Conservation (phyloP, 1,140 invertebrate genomes). For the Saccostrea echinata region DNA sequence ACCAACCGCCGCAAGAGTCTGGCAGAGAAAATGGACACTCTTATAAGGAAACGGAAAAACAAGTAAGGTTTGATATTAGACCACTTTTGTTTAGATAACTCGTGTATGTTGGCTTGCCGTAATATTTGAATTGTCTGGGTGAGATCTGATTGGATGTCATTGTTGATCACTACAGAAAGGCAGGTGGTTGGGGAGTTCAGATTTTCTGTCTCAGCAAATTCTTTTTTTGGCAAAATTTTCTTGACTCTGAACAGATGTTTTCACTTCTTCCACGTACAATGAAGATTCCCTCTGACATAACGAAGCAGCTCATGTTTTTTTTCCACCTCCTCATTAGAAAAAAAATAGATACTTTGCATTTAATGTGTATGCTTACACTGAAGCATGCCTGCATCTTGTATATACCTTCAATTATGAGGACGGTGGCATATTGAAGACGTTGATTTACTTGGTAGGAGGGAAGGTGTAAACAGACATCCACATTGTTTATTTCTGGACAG, state of each 20-base stretch:
- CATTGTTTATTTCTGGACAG: constrained; percentile 34
- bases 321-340: constrained; percentile 1
- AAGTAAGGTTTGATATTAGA: background rate
- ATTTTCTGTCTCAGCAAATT: constrained; percentile 9
- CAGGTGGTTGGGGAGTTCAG: constrained; percentile 23
- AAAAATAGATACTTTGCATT: constrained; percentile 30
- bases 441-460: background rate
- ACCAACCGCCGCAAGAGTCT: constrained; percentile 24
- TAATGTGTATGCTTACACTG: background rate
- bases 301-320: background rate
- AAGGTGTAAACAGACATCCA: constrained; percentile 27
- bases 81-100: background rate
- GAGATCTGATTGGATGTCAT: background rate
- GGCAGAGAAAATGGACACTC: constrained; percentile 33
- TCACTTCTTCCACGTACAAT: background rate
- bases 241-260: constrained; percentile 1
- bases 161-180: background rate
- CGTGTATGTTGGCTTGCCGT: background rate
- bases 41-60: constrained; percentile 19
- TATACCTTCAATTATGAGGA: background rate
- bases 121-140: background rate
- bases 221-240: constrained; percentile 7
- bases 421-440: background rate
- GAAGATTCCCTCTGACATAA: constrained; percentile 29
- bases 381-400: background rate